These are phyloP conservation scores for Harlomillsia oculata DNA, from an alignment of 1,140 invertebrate species.

Conservation along the genomic window DNA sequence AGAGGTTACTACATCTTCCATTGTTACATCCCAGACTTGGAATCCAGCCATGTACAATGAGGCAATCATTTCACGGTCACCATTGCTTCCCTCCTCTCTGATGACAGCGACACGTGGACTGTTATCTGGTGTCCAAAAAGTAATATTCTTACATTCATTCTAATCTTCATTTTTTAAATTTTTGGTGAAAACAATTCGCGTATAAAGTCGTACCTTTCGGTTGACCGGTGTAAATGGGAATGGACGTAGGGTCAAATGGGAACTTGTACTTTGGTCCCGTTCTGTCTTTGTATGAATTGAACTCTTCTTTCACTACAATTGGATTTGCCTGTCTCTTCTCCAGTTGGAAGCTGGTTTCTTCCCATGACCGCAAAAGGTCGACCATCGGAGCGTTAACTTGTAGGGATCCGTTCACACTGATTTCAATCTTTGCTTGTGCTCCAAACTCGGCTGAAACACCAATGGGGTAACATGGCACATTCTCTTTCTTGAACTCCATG, in stretches of 20 bases:
- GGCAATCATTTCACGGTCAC: slow-evolving; percentile 95
- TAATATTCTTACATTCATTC: background rate
- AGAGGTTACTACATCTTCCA: slow-evolving; percentile 70
- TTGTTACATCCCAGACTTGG: slow-evolving; percentile 81
- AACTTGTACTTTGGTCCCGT: slow-evolving; percentile 54
- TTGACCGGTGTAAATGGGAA: background rate
- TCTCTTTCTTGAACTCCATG: slow-evolving; percentile 48
- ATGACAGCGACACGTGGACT: slow-evolving; percentile 73
- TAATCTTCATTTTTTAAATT: background rate
- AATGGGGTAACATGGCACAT: slow-evolving; percentile 59
- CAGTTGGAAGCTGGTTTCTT: slow-evolving; percentile 85
- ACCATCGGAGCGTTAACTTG: slow-evolving; percentile 57
- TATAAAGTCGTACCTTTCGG: background rate
- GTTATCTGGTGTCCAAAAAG: slow-evolving; percentile 1
- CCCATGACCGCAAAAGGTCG: slow-evolving; percentile 72
- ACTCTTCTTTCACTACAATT: slow-evolving; percentile 70
- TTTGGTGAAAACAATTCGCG: background rate
- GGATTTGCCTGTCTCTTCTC: slow-evolving; percentile 73
- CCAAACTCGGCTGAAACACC: slow-evolving; percentile 59
- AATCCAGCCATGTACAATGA: slow-evolving; percentile 84
- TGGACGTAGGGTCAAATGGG: slow-evolving; percentile 56
- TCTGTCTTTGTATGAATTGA: slow-evolving; percentile 47
- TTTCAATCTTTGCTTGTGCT: slow-evolving; percentile 51
- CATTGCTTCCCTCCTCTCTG: slow-evolving; percentile 93
- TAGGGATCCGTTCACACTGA: slow-evolving; percentile 51